Percentiles rank a stretch among this genome's conserved stretches.
phyloP scores from a whole-genome alignment of 2,888 invertebrate genomes.

The Melipona beecheii region DNA sequence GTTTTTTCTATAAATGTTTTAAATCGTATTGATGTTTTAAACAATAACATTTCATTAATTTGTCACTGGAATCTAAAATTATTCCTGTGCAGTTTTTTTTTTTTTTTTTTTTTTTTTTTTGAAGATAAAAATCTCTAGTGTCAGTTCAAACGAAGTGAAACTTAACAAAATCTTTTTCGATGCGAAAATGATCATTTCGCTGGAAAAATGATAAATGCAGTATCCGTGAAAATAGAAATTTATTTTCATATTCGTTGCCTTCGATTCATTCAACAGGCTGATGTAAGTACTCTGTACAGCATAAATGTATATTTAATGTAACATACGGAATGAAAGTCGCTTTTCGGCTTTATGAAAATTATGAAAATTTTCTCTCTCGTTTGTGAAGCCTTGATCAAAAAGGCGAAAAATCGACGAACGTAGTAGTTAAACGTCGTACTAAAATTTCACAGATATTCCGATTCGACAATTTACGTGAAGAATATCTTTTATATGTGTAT shows the following conservation, averaged over 20 bases:
- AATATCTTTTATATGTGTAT: slow-evolving; percentile 26
- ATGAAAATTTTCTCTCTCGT: neutral
- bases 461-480: neutral
- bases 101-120: neutral
- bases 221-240: neutral
- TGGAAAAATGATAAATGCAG: neutral
- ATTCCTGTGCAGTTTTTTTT: neutral
- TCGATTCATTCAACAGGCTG: slow-evolving; percentile 26
- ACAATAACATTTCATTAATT: neutral
- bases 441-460: neutral
- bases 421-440: neutral
- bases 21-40: too few species aligned
- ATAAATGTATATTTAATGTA: slow-evolving; percentile 47
- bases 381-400: neutral
- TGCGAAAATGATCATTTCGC: neutral
- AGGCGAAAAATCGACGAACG: neutral
- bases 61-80: neutral
- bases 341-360: too few species aligned
- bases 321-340: slow-evolving; percentile 35
- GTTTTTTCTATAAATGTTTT: neutral
- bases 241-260: slow-evolving; percentile 4
- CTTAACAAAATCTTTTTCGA: neutral
- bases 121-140: neutral
- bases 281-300: slow-evolving; percentile 47
- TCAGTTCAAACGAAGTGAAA: neutral